phyloP scores from a whole-genome alignment of 2,113 vertebrate genomes.

The Grammomys dolichurus region DNA sequence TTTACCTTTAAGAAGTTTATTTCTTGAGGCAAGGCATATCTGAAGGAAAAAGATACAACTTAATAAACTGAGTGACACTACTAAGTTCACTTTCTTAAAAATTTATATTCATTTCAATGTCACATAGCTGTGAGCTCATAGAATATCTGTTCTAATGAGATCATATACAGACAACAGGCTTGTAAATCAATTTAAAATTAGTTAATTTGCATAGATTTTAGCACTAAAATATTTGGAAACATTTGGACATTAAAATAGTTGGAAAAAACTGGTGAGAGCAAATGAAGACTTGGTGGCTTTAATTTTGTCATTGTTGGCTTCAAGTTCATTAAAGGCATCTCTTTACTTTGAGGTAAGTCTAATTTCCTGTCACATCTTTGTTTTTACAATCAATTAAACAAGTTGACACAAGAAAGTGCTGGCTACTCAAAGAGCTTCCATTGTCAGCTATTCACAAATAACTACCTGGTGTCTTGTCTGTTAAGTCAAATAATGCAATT shows the following conservation, averaged over 20 bases:
- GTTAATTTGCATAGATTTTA: not conserved
- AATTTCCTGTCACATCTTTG: not conserved
- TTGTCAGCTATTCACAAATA: constrained; percentile 30
- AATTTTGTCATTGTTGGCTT: not conserved
- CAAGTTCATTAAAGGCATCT: not conserved
- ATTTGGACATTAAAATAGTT: not conserved
- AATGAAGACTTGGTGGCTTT: not conserved
- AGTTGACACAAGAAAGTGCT: not conserved
- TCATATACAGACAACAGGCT: not conserved
- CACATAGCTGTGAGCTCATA: not conserved
- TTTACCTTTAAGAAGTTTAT: not conserved
- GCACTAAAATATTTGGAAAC: too few species aligned
- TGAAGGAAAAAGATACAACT: not conserved
- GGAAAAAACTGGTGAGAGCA: not conserved
- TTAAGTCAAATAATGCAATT: constrained; percentile 1
- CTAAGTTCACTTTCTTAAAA: not conserved
- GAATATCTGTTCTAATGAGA: not conserved
- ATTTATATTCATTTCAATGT: not conserved
- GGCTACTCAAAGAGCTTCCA: not conserved
- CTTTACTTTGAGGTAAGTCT: constrained; percentile 24
- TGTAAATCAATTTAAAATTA: not conserved
- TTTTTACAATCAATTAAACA: constrained; percentile 37
- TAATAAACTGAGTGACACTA: constrained; percentile 1
- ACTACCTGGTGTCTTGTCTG: not conserved
- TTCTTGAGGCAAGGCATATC: not conserved